A percentile compares a stretch with the other conserved stretches of the same genome.
Conservation (phyloP, 2,888 invertebrate species). For the Cataglyphis altisquamis region DNA sequence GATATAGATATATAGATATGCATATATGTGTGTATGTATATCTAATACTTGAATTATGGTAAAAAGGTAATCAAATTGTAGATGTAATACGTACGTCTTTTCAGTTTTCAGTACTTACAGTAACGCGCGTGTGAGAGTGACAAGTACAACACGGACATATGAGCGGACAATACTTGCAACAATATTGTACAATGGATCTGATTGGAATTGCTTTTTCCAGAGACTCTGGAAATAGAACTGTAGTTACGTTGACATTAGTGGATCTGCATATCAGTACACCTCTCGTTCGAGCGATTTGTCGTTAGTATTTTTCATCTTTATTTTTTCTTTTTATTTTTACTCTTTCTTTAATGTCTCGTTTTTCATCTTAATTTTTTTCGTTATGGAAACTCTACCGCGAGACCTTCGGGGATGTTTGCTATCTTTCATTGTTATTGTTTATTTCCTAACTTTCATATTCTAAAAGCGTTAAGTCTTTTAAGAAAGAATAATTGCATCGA, state of each 20-base stretch:
- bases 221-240: conserved; percentile 86
- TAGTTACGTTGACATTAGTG: conserved; percentile 82
- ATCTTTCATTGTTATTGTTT: conserved; percentile 43
- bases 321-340: conserved; percentile 16
- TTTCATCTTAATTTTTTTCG: conserved; percentile 16
- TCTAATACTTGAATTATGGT: conserved; percentile 82
- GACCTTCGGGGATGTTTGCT: conserved; percentile 71
- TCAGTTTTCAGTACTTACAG: conserved; percentile 85
- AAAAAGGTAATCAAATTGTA: conserved; percentile 83
- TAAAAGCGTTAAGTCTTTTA: neutral
- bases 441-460: neutral
- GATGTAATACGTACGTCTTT: conserved; percentile 86
- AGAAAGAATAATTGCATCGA: neutral
- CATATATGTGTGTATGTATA: conserved; percentile 58
- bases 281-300: conserved; percentile 71
- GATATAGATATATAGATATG: conserved; percentile 54
- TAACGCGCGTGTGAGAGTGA: conserved; percentile 85
- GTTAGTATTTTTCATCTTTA: conserved; percentile 61
- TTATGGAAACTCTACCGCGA: conserved; percentile 27
- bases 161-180: conserved; percentile 85
- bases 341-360: neutral
- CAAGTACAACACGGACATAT: conserved; percentile 85
- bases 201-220: conserved; percentile 86
- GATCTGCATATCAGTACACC: conserved; percentile 73
- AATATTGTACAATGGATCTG: conserved; percentile 85